Evolutionary conservation across 1,140 invertebrate genomes (phyloP).

Genomic region (Antheraea mylitta): DNA sequence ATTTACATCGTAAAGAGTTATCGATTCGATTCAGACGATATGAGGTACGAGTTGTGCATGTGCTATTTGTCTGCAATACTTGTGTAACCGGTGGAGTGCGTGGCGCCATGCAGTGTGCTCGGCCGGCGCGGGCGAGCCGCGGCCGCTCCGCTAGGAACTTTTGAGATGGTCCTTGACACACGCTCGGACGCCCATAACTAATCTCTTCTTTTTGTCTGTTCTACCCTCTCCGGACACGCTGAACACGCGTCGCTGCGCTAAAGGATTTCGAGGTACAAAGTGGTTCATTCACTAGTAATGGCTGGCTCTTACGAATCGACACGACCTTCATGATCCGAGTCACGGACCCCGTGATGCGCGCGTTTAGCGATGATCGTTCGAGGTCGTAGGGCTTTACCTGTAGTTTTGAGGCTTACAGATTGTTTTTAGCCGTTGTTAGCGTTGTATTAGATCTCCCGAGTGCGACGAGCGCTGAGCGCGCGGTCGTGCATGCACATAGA

Average conservation of each 20-base stretch:
- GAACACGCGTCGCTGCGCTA: slow-evolving; percentile 76
- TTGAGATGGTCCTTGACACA: slow-evolving; percentile 96
- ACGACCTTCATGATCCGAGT: slow-evolving; percentile 64
- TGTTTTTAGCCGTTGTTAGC: slow-evolving; percentile 79
- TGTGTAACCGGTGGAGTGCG: slow-evolving; percentile 18
- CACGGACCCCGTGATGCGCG: slow-evolving; percentile 59
- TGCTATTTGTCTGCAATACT: slow-evolving; percentile 59
- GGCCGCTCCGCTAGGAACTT: slow-evolving; percentile 87
- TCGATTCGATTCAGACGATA: slow-evolving; percentile 58
- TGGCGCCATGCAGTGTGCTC: not conserved
- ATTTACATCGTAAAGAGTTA: slow-evolving; percentile 65
- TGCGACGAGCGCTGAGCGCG: slow-evolving; percentile 71
- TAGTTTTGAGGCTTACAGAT: slow-evolving; percentile 81
- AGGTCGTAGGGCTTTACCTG: slow-evolving; percentile 80
- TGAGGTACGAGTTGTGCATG: slow-evolving; percentile 65
- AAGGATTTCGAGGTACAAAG: slow-evolving; percentile 88
- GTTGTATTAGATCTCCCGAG: slow-evolving; percentile 78
- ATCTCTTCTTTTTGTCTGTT: slow-evolving; percentile 75
- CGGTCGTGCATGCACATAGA: slow-evolving; percentile 75
- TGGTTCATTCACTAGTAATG: slow-evolving; percentile 76
- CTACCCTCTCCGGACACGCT: slow-evolving; percentile 70
- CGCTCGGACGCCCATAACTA: slow-evolving; percentile 73
- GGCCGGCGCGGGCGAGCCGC: slow-evolving; percentile 35
- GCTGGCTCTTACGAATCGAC: slow-evolving; percentile 74
- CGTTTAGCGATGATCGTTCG: slow-evolving; percentile 72